phyloP scores from a whole-genome alignment of 2,888 invertebrate species.

The Lepidocyrtinus sp. region DNA sequence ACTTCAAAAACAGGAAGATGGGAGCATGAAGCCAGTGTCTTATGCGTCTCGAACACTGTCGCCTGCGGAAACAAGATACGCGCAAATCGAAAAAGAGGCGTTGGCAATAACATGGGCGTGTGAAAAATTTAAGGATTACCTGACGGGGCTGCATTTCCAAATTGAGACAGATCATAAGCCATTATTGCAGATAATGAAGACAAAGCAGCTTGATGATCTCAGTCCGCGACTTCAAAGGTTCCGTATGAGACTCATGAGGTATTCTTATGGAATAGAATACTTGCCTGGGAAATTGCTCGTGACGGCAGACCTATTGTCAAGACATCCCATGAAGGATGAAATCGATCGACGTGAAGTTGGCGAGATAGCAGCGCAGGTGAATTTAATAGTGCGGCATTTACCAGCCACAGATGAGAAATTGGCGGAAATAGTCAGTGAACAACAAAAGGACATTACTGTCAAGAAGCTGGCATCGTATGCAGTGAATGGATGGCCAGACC shows the following conservation, averaged over 20 bases:
- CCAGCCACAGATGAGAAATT: slow-evolving; percentile 39
- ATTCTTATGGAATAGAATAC: slow-evolving; percentile 59
- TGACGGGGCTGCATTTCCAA: slow-evolving; percentile 19
- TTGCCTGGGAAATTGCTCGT: slow-evolving; percentile 67
- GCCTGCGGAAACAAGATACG: slow-evolving; percentile 21
- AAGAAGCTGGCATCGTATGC: slow-evolving; percentile 27
- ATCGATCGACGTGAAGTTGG: background rate
- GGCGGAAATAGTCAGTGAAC: slow-evolving; percentile 25
- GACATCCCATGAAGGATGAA: slow-evolving; percentile 36
- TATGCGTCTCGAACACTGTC: slow-evolving; percentile 2
- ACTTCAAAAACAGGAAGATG: slow-evolving; percentile 15
- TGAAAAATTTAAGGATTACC: slow-evolving; percentile 2
- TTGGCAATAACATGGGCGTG: slow-evolving; percentile 20
- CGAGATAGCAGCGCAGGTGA: slow-evolving; percentile 34
- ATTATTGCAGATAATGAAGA: slow-evolving; percentile 7
- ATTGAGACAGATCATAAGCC: slow-evolving; percentile 22
- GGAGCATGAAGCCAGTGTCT: background rate
- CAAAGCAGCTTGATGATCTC: slow-evolving; percentile 19
- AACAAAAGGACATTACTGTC: slow-evolving; percentile 34
- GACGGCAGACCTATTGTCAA: slow-evolving; percentile 64
- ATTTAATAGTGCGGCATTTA: slow-evolving; percentile 3
- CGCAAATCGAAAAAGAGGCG: slow-evolving; percentile 7
- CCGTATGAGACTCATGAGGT: slow-evolving; percentile 68
- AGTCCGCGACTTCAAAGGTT: slow-evolving; percentile 65
- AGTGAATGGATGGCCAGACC: slow-evolving; percentile 56